Evolutionary conservation across 2,888 invertebrate genomes (phyloP).

Genomic region (Salticus scenicus): DNA sequence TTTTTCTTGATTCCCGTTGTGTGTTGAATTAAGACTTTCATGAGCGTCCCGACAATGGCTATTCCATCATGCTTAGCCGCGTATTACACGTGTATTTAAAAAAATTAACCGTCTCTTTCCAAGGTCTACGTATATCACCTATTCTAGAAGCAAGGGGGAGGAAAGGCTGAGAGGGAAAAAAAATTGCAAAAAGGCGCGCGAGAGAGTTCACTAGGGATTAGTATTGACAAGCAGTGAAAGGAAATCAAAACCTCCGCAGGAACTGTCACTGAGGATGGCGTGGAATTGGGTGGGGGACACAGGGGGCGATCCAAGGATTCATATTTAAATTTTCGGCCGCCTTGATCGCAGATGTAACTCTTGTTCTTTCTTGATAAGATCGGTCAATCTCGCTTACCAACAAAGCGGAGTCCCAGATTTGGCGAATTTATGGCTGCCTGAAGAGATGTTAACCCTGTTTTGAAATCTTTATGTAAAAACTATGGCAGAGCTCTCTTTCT

Average conservation of each 20-base stretch:
- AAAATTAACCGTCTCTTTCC: conserved; percentile 33
- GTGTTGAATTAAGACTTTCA: conserved; percentile 10
- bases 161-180: conserved; percentile 29
- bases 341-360: conserved; percentile 52
- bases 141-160: neutral
- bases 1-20: neutral
- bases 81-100: conserved; percentile 57
- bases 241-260: conserved; percentile 32
- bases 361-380: conserved; percentile 38
- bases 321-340: conserved; percentile 51
- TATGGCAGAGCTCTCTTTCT: too few relatives aligned
- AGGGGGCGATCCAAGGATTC: conserved; percentile 31
- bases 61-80: conserved; percentile 53
- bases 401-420: neutral
- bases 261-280: conserved; percentile 14
- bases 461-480: too few relatives aligned
- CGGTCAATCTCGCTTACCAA: conserved; percentile 34
- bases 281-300: neutral
- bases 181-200: neutral
- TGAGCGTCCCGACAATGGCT: conserved; percentile 4
- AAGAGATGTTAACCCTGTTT: too few relatives aligned
- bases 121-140: neutral
- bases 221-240: conserved; percentile 47
- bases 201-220: conserved; percentile 31
- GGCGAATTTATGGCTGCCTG: neutral